phyloP scores from a whole-genome alignment of 1,140 invertebrate genomes.

The Atta cephalotes region DNA sequence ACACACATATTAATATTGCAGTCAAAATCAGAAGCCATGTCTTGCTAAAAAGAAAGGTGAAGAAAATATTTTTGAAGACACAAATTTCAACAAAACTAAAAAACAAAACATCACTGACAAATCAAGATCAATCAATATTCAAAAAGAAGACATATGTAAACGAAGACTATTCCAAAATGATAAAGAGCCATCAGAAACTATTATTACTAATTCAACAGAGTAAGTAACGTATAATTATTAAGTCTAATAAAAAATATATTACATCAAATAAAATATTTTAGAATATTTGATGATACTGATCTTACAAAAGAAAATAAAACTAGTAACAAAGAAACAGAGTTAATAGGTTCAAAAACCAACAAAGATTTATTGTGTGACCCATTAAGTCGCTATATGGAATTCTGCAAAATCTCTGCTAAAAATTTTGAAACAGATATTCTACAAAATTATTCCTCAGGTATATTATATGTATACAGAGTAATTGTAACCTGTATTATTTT shows the following conservation, averaged over 20 bases:
- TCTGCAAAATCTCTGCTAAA: not conserved
- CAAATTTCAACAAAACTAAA: not conserved
- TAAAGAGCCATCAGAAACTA: not conserved
- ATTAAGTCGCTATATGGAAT: not conserved
- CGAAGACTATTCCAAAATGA: conserved; percentile 25
- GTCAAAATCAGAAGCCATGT: not conserved
- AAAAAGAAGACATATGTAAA: conserved; percentile 17
- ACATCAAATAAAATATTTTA: conserved; percentile 16
- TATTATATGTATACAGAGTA: not conserved
- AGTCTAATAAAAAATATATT: not conserved
- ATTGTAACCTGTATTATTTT: not conserved
- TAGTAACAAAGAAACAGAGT: not conserved
- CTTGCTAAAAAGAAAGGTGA: conserved; percentile 5
- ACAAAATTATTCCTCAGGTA: not conserved
- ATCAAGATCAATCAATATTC: not conserved
- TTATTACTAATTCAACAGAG: not conserved
- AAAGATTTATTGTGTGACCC: not conserved
- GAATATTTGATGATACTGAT: not conserved
- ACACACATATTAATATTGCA: not conserved
- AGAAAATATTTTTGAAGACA: not conserved
- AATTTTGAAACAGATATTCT: not conserved
- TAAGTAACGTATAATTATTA: conserved; percentile 28
- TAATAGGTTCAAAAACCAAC: not conserved
- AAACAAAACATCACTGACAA: not conserved
- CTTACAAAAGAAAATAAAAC: not conserved